Evolutionary conservation across 2,113 vertebrate genomes (phyloP).

Genomic region (Pachypanchax playfairii): DNA sequence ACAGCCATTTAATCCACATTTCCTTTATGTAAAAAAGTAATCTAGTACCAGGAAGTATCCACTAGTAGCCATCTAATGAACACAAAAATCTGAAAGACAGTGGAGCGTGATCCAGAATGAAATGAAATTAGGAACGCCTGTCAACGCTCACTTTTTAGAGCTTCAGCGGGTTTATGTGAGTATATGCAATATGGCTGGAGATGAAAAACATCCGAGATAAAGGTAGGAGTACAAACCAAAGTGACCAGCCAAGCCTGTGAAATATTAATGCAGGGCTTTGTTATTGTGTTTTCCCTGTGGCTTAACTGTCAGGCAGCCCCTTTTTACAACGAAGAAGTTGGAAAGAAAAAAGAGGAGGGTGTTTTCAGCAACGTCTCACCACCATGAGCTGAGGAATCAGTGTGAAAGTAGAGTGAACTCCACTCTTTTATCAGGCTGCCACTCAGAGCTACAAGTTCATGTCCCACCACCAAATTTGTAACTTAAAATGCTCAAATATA

Average conservation of each 20-base stretch:
- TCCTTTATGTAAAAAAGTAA: constrained; percentile 11
- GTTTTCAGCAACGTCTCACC: background rate
- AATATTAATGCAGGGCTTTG: constrained; percentile 33
- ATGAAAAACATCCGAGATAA: constrained; percentile 67
- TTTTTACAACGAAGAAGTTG: background rate
- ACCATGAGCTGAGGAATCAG: constrained; percentile 32
- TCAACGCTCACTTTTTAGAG: constrained; percentile 54
- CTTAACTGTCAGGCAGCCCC: constrained; percentile 17
- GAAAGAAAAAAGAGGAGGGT: background rate
- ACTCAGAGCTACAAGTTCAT: constrained; percentile 34
- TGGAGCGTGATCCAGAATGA: constrained; percentile 41
- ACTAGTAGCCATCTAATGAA: constrained; percentile 41
- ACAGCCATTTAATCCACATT: constrained; percentile 43
- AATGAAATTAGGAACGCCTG: constrained; percentile 64
- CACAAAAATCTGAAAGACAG: constrained; percentile 20
- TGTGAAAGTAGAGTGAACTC: constrained; percentile 33
- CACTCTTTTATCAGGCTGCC: constrained; percentile 43
- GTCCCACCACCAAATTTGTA: constrained; percentile 2
- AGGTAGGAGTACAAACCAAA: constrained; percentile 41
- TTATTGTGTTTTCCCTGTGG: constrained; percentile 20
- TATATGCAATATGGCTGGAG: constrained; percentile 70
- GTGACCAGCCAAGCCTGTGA: constrained; percentile 29
- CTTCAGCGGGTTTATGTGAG: constrained; percentile 70
- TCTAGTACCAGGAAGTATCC: constrained; percentile 56
- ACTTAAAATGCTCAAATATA: no score